Conservation (phyloP, 2,888 invertebrate species). For the Yponomeuta malinellus region DNA sequence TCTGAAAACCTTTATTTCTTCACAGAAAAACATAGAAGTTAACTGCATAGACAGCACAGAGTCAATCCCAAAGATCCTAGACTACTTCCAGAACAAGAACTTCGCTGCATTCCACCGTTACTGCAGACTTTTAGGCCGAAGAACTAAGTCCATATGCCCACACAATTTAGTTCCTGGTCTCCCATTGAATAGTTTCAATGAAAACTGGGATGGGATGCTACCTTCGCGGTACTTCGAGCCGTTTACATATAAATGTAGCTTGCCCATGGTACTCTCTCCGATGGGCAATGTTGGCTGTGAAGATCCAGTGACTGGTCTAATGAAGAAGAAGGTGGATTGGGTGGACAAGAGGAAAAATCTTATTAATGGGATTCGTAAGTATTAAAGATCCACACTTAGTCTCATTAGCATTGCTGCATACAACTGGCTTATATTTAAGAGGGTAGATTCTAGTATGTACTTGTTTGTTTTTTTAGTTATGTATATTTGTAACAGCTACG, state of each 20-base stretch:
- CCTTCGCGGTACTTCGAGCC: conserved; percentile 49
- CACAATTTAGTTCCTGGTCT: conserved; percentile 45
- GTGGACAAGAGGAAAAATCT: conserved; percentile 30
- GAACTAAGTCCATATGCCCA: conserved; percentile 19
- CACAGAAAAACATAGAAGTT: background rate
- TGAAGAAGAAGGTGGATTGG: conserved; percentile 51
- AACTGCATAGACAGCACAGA: conserved; percentile 40
- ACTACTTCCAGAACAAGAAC: conserved; percentile 36
- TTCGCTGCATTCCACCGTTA: conserved; percentile 40
- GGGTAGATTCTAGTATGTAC: too few relatives aligned
- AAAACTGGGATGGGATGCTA: conserved; percentile 57
- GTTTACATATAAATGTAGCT: conserved; percentile 47
- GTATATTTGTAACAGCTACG: too few relatives aligned
- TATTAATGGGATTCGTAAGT: background rate
- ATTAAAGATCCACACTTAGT: too few relatives aligned
- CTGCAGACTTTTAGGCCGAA: conserved; percentile 36
- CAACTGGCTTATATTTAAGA: too few relatives aligned
- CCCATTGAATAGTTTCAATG: conserved; percentile 43
- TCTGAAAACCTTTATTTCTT: background rate
- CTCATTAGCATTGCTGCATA: too few relatives aligned
- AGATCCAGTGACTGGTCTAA: conserved; percentile 49
- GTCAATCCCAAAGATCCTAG: conserved; percentile 41
- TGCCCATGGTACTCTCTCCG: conserved; percentile 48
- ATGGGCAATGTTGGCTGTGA: conserved; percentile 33
- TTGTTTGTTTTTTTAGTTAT: too few relatives aligned